Evolutionary conservation across 64 coral and sea anemone species (phyloP).

Genomic region (Montipora cactus): DNA sequence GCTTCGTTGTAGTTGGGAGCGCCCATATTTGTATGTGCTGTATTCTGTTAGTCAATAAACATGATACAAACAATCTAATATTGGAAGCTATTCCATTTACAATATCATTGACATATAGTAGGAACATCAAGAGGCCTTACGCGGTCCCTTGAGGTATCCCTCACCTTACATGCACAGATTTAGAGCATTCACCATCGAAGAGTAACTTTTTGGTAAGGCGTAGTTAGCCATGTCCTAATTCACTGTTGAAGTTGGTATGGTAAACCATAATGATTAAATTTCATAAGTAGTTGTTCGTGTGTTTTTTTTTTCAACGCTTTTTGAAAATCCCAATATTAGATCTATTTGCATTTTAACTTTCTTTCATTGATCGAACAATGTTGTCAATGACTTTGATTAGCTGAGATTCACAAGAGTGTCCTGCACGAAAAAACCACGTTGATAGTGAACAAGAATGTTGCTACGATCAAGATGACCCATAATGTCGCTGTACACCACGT

Average conservation of each 20-base stretch:
- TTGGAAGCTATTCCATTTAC: too few relatives aligned
- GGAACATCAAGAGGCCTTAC: background rate
- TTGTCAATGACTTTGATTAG: constrained; percentile 39
- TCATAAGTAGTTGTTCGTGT: background rate
- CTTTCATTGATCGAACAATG: too few relatives aligned
- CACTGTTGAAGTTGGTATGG: background rate
- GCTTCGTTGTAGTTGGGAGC: too few relatives aligned
- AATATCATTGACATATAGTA: background rate
- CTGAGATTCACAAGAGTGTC: constrained; percentile 15
- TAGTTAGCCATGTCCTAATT: background rate
- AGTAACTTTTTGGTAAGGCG: background rate
- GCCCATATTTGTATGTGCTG: too few relatives aligned
- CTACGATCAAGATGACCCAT: constrained; percentile 23
- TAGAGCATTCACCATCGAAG: background rate
- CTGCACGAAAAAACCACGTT: constrained; percentile 23
- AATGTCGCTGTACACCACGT: constrained; percentile 26
- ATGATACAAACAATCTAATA: too few relatives aligned
- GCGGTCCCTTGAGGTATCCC: background rate
- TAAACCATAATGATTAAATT: background rate
- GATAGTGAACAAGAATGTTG: constrained; percentile 32
- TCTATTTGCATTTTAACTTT: too few relatives aligned
- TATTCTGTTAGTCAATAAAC: too few relatives aligned
- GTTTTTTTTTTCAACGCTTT: too few relatives aligned
- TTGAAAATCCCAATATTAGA: too few relatives aligned
- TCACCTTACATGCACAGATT: background rate